Conservation (phyloP, 2,888 invertebrate genomes). For the Lasioglossum lativentre region DNA sequence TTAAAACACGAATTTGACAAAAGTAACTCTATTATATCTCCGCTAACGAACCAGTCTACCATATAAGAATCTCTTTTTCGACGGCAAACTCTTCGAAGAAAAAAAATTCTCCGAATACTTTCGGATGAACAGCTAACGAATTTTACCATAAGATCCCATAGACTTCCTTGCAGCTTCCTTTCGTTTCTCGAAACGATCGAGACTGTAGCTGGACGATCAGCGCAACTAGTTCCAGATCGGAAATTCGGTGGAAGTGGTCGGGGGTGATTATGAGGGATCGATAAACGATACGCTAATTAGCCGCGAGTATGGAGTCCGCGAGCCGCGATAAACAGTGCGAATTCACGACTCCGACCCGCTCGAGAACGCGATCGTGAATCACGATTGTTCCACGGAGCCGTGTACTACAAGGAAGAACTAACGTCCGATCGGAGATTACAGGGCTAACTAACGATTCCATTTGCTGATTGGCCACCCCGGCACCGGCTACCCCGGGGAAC, state of each 20-base stretch:
- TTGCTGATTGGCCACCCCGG: slow-evolving; percentile 67
- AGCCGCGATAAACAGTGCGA: slow-evolving; percentile 54
- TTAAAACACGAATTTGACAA: no score
- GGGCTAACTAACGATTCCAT: slow-evolving; percentile 73
- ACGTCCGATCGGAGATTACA: slow-evolving; percentile 68
- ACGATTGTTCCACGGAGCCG: slow-evolving; percentile 58
- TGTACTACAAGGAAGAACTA: slow-evolving; percentile 71
- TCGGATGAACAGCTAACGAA: no score
- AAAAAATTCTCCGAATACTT: no score
- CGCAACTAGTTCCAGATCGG: neutral
- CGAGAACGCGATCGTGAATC: slow-evolving; percentile 63
- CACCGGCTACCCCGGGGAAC: slow-evolving; percentile 52
- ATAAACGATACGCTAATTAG: slow-evolving; percentile 66
- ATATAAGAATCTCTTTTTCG: no score
- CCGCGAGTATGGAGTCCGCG: slow-evolving; percentile 5
- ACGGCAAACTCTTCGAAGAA: no score
- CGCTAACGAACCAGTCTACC: no score
- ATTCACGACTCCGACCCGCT: slow-evolving; percentile 30
- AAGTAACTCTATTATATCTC: no score
- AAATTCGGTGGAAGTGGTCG: neutral
- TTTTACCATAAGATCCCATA: no score
- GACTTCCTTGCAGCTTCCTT: neutral
- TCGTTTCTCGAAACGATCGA: neutral
- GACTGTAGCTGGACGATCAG: neutral
- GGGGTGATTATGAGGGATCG: slow-evolving; percentile 39